Evolutionary conservation across 2,113 vertebrate species (phyloP).

Genomic region (Prinia subflava): DNA sequence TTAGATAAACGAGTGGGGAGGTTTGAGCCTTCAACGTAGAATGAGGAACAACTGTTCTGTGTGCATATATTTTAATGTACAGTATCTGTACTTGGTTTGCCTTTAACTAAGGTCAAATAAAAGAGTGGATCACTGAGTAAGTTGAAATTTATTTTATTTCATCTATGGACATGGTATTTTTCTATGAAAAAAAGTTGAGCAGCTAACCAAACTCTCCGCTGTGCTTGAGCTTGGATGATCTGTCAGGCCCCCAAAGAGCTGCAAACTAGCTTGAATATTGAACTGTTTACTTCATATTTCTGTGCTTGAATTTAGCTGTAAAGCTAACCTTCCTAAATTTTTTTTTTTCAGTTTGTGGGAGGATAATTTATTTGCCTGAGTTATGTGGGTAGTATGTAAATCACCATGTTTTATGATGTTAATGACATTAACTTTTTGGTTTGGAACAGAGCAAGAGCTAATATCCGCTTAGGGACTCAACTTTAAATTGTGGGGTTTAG

Average conservation of each 20-base stretch:
- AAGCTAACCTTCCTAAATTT: not conserved
- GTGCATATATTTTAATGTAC: slow-evolving; percentile 71
- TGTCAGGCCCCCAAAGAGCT: not conserved
- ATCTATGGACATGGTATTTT: not conserved
- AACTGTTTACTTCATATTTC: not conserved
- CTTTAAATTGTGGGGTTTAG: not conserved
- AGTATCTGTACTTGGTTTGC: slow-evolving; percentile 81
- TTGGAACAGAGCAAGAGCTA: not conserved
- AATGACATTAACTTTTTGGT: not conserved
- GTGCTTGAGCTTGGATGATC: not conserved
- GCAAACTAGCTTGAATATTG: not conserved
- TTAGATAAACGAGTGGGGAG: not conserved
- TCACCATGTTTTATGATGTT: not conserved
- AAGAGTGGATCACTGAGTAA: slow-evolving; percentile 29
- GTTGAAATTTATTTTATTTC: slow-evolving; percentile 44
- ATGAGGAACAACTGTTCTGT: not conserved
- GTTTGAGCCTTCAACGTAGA: not conserved
- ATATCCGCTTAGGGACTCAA: not conserved
- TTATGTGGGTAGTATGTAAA: not conserved
- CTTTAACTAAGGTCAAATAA: slow-evolving; percentile 79
- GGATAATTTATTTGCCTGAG: not conserved
- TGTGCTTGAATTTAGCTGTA: not conserved
- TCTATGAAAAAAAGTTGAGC: slow-evolving; percentile 27
- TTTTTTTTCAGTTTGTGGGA: not conserved
- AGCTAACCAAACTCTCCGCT: not conserved